These are phyloP conservation scores for Uria lomvia DNA, from an alignment of 2,113 vertebrate genomes.

Conservation along the genomic window DNA sequence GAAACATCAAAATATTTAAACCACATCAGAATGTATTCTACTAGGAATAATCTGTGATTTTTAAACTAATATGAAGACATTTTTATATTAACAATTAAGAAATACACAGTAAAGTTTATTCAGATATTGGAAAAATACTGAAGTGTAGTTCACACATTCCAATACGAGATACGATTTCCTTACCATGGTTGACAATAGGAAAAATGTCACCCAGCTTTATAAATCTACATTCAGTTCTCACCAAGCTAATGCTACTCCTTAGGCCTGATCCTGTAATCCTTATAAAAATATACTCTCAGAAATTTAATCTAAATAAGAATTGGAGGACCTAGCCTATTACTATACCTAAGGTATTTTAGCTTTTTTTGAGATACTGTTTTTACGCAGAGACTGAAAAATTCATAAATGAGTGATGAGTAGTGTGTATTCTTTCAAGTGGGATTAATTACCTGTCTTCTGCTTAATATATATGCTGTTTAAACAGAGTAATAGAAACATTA, in stretches of 20 bases:
- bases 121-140: not conserved
- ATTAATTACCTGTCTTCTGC: conserved; percentile 57
- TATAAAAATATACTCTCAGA: not conserved
- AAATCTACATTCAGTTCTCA: not conserved
- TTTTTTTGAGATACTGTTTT: conserved; percentile 2
- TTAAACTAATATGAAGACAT: not conserved
- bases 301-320: not conserved
- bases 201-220: not conserved
- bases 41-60: not conserved
- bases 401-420: conserved; percentile 51
- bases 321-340: not conserved
- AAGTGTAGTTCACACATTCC: not conserved
- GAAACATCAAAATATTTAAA: not conserved
- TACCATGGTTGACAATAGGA: not conserved
- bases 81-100: not conserved
- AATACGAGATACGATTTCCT: not conserved
- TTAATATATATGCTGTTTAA: conserved; percentile 52
- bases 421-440: not conserved
- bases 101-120: not conserved
- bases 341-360: not conserved
- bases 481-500: conserved; percentile 46
- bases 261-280: not conserved
- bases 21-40: not conserved
- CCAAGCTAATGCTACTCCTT: not conserved
- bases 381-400: conserved; percentile 1